Conservation (phyloP, 2,113 vertebrate species). For the Oncorhynchus clarkii region DNA sequence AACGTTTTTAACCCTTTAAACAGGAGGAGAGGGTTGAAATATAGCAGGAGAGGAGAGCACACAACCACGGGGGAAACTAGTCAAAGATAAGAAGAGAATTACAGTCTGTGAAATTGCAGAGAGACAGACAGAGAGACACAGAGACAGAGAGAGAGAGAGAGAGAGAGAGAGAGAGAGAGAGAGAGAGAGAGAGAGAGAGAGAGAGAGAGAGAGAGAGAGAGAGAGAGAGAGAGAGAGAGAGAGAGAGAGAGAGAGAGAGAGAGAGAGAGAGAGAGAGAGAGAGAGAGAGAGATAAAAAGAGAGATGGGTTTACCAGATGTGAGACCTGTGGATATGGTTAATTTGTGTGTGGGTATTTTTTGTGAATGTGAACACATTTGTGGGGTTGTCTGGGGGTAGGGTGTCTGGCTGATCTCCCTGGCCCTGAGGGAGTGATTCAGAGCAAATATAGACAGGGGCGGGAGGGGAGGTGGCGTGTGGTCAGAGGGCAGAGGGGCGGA, state of each 20-base stretch:
- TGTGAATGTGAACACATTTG: conserved; percentile 11
- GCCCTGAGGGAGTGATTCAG: conserved; percentile 25
- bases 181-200: conserved; percentile 23
- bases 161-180: not conserved
- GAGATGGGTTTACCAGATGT: conserved; percentile 40
- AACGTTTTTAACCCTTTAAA: not conserved
- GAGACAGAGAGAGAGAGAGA: not conserved
- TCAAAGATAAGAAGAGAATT: conserved; percentile 29
- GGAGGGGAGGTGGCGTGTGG: conserved; percentile 4
- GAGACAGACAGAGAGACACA: not conserved
- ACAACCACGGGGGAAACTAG: not conserved
- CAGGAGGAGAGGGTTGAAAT: not conserved
- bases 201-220: conserved; percentile 23
- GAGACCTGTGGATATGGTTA: not conserved
- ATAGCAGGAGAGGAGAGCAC: not conserved
- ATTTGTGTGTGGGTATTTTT: not conserved
- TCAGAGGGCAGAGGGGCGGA: not conserved
- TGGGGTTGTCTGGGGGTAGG: conserved; percentile 30
- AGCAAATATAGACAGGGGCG: not conserved
- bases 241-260: conserved; percentile 38
- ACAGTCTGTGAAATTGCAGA: conserved; percentile 31
- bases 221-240: too few relatives aligned
- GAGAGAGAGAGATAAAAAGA: conserved; percentile 30
- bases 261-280: conserved; percentile 19
- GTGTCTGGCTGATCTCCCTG: conserved; percentile 21